phyloP scores from a whole-genome alignment of 64 coral and sea anemone genomes.

The Astreopora myriophthalma region DNA sequence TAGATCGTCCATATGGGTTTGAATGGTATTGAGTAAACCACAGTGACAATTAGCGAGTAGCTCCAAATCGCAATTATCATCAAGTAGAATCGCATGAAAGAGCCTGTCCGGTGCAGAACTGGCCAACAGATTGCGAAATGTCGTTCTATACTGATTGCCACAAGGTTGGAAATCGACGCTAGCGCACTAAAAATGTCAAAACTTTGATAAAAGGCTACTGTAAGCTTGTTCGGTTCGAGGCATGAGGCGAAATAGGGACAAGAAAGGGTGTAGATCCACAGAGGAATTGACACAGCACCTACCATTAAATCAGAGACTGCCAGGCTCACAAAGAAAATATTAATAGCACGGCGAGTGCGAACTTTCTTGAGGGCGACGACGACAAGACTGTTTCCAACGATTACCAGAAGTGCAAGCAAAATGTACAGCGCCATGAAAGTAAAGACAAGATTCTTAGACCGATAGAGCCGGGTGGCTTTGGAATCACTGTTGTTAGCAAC shows the following conservation, averaged over 20 bases:
- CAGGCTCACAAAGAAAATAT: slow-evolving; percentile 67
- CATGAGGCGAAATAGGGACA: background rate
- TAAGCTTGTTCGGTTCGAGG: background rate
- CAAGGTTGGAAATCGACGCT: slow-evolving; percentile 55
- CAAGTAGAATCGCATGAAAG: background rate
- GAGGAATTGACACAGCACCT: slow-evolving; percentile 46
- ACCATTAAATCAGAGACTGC: slow-evolving; percentile 50
- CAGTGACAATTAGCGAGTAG: slow-evolving; percentile 4
- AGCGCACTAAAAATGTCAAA: slow-evolving; percentile 62
- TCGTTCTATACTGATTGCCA: slow-evolving; percentile 51
- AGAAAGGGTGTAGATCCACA: slow-evolving; percentile 40
- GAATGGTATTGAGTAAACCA: background rate
- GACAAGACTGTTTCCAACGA: slow-evolving; percentile 58
- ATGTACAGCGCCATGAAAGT: slow-evolving; percentile 31
- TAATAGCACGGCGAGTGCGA: slow-evolving; percentile 21
- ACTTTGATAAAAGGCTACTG: background rate
- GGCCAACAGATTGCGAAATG: slow-evolving; percentile 27
- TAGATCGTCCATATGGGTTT: background rate
- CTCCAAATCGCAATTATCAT: slow-evolving; percentile 42
- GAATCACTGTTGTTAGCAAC: background rate
- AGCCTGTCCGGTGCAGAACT: background rate
- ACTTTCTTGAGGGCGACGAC: slow-evolving; percentile 29
- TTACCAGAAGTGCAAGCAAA: slow-evolving; percentile 10
- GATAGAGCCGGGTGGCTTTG: background rate
- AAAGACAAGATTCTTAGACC: slow-evolving; percentile 2